Percentiles rank a stretch among this genome's conserved stretches.
Evolutionary conservation across 2,113 vertebrate species (phyloP).

Genomic region (Lycaon pictus): DNA sequence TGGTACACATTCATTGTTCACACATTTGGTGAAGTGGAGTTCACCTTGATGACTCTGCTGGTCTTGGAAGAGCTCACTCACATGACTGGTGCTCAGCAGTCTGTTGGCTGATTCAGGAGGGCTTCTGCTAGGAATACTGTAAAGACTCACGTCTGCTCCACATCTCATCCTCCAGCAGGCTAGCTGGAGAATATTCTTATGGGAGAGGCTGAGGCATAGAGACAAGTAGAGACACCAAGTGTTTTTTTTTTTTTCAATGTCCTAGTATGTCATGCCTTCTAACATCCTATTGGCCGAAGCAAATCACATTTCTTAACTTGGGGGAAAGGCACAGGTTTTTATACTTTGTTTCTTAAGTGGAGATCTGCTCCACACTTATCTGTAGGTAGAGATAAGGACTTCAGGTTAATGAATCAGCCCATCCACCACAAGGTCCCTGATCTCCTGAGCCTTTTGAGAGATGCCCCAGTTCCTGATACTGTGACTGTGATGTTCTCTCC

Average conservation of each 20-base stretch:
- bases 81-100: background rate
- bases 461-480: background rate
- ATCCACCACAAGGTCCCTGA: background rate
- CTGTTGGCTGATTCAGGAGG: background rate
- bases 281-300: background rate
- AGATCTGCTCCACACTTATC: background rate
- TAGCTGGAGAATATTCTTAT: background rate
- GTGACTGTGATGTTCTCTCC: background rate
- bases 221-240: background rate
- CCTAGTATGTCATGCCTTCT: background rate
- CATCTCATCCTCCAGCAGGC: background rate
- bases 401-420: background rate
- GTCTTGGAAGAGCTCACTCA: background rate
- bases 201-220: background rate
- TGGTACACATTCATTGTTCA: background rate
- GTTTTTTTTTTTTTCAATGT: background rate
- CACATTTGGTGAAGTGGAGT: background rate
- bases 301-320: constrained; percentile 34
- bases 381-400: background rate
- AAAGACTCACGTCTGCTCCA: background rate
- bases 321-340: background rate
- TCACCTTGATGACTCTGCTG: background rate
- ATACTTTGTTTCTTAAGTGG: background rate
- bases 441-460: background rate
- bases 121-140: background rate